Conservation (phyloP, 2,797 vertebrate genomes). For the Loriculus beryllinus region DNA sequence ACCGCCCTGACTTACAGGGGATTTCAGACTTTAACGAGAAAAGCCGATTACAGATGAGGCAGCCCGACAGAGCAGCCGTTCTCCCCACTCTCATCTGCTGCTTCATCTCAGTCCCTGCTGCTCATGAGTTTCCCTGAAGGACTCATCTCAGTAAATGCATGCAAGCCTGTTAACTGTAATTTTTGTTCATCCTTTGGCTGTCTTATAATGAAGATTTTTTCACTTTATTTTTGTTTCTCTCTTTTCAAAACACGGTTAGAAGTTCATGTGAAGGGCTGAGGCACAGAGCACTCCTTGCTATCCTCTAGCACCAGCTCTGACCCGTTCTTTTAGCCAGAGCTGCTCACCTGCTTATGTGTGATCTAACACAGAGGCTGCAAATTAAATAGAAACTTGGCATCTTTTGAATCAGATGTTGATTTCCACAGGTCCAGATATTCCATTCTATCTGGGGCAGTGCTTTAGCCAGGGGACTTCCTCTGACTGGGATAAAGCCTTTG, state of each 20-base stretch:
- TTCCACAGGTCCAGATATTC: not conserved
- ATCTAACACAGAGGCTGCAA: not conserved
- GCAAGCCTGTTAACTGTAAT: conserved; percentile 39
- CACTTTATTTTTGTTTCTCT: not conserved
- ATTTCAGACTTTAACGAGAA: conserved; percentile 56
- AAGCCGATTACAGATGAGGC: conserved; percentile 34
- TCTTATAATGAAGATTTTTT: conserved; percentile 13
- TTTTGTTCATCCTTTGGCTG: conserved; percentile 30
- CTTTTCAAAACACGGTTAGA: not conserved
- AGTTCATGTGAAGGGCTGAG: not conserved
- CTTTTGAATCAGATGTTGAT: not conserved
- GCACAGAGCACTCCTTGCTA: not conserved
- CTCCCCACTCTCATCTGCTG: conserved; percentile 28
- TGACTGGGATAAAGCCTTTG: not conserved
- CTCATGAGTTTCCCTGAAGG: not conserved
- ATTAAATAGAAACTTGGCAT: not conserved
- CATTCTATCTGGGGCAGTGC: not conserved
- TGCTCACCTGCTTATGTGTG: not conserved
- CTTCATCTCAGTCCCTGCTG: not conserved
- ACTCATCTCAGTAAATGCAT: not conserved
- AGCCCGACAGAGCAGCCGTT: not conserved
- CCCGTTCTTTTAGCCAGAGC: not conserved
- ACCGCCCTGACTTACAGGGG: conserved; percentile 10
- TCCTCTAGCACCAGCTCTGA: not conserved
- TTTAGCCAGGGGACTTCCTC: not conserved